phyloP scores from a whole-genome alignment of 2,113 vertebrate species.

The Copsychus sechellarum region DNA sequence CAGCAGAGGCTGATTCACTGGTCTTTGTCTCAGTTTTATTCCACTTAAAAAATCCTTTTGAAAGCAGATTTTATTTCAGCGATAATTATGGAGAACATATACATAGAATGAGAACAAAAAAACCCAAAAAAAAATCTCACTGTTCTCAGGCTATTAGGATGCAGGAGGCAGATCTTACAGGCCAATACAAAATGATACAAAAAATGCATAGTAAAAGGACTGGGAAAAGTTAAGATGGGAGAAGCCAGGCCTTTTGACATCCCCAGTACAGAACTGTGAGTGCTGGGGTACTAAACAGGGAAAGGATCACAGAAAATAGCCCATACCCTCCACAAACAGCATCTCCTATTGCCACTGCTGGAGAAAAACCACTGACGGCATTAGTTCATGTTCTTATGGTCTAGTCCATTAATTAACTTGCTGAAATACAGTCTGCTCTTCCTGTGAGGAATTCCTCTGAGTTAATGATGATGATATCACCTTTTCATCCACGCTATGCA shows the following conservation, averaged over 20 bases:
- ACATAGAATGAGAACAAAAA: not conserved
- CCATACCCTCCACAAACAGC: not conserved
- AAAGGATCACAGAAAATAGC: not conserved
- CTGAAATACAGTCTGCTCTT: not conserved
- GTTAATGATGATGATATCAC: not conserved
- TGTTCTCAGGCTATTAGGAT: not conserved
- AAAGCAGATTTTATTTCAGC: not conserved
- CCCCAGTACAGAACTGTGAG: not conserved
- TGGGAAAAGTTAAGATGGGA: not conserved
- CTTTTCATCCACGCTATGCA: not conserved
- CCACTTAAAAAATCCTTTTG: not conserved
- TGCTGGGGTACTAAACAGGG: not conserved
- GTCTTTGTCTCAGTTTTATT: not conserved
- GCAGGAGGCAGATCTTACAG: not conserved
- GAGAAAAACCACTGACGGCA: not conserved
- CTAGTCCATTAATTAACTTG: not conserved
- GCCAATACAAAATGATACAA: not conserved
- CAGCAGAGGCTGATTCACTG: not conserved
- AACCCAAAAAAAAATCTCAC: not conserved
- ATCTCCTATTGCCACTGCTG: not conserved
- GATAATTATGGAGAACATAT: not conserved
- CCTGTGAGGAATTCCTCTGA: not conserved
- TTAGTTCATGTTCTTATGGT: not conserved
- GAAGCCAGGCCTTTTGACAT: not conserved
- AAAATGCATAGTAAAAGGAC: not conserved